phyloP scores from a whole-genome alignment of 2,888 invertebrate genomes.

The Hydriomena furcata region DNA sequence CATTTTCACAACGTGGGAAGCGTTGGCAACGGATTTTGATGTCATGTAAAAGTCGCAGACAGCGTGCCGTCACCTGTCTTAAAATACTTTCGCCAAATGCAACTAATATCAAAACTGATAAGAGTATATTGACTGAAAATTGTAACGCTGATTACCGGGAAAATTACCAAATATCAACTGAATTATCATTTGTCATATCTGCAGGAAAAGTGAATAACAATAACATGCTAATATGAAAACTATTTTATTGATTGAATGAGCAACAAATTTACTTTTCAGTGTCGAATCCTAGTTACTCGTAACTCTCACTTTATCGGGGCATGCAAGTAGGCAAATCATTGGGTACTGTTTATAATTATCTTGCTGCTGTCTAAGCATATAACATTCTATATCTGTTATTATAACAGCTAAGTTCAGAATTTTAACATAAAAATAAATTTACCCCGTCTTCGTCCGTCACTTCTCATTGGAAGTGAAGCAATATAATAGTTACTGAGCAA shows the following conservation, averaged over 20 bases:
- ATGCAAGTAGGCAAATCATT: background rate
- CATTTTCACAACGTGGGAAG: constrained; percentile 16
- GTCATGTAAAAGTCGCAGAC: constrained; percentile 20
- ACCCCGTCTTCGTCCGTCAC: no score
- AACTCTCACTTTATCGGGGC: constrained; percentile 1
- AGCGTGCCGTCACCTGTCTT: constrained; percentile 15
- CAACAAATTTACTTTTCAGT: background rate
- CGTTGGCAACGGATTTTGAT: constrained; percentile 16
- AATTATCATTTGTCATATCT: background rate
- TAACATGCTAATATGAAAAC: no score
- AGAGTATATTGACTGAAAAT: constrained; percentile 12
- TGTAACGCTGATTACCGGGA: constrained; percentile 9
- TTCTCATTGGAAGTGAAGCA: background rate
- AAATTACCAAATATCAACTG: constrained; percentile 7
- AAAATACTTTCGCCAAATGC: constrained; percentile 1
- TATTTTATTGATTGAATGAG: no score
- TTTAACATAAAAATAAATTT: background rate
- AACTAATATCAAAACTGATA: constrained; percentile 25
- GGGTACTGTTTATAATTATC: no score
- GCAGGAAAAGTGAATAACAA: constrained; percentile 2
- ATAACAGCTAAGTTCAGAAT: no score
- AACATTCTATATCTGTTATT: no score
- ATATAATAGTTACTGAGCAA: background rate
- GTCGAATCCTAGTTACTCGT: background rate
- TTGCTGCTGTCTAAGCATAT: no score